Percentiles rank a stretch among this genome's conserved stretches.
These are phyloP conservation scores for Archips xylosteana DNA, from an alignment of 2,888 invertebrate species.

Conservation along the genomic window DNA sequence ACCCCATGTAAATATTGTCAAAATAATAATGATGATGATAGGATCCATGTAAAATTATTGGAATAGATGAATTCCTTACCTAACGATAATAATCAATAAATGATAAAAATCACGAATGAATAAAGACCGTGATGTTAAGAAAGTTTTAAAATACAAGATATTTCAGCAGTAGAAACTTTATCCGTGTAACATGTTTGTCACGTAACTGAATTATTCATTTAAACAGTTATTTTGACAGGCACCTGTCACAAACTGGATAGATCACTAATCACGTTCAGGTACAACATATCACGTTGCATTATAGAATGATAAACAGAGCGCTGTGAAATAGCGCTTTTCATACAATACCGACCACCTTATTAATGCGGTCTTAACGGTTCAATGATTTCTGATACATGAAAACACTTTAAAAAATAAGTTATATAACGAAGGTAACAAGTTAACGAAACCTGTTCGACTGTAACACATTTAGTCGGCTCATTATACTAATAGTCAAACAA, in stretches of 20 bases:
- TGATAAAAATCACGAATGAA: too few relatives aligned
- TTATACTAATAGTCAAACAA: conserved; percentile 52
- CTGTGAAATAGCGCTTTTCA: conserved; percentile 1
- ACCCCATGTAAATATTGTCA: too few relatives aligned
- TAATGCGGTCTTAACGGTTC: conserved; percentile 34
- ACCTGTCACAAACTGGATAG: conserved; percentile 6
- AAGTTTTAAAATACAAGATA: background rate
- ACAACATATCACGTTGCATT: conserved; percentile 30
- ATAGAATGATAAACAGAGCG: conserved; percentile 18
- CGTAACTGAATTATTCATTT: background rate
- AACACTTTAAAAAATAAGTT: conserved; percentile 29
- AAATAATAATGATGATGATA: too few relatives aligned
- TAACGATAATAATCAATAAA: too few relatives aligned
- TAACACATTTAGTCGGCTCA: conserved; percentile 44
- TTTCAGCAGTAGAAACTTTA: background rate
- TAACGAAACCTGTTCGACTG: conserved; percentile 51
- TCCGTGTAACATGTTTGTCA: background rate
- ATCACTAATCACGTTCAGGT: background rate
- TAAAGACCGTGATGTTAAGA: too few relatives aligned
- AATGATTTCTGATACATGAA: conserved; percentile 28
- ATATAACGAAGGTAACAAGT: conserved; percentile 47
- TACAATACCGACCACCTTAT: conserved; percentile 21
- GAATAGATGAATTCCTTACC: too few relatives aligned
- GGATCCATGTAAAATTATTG: too few relatives aligned
- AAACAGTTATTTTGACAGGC: conserved; percentile 24